Conservation (phyloP, 64 coral and sea anemone genomes). For the Montipora efflorescens region DNA sequence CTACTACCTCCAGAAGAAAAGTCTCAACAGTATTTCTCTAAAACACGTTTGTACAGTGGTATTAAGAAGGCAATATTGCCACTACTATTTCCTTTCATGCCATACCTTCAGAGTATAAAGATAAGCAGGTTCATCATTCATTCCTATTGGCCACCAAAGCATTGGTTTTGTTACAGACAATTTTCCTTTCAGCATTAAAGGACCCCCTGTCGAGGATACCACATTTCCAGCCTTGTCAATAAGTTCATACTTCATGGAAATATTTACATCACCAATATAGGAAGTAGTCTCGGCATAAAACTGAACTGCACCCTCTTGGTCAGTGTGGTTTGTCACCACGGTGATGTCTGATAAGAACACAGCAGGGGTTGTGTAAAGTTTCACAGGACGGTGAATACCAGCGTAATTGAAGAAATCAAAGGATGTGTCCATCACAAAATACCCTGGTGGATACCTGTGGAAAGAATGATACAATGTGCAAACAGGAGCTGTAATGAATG, state of each 20-base stretch:
- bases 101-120: slow-evolving; percentile 91
- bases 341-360: slow-evolving; percentile 97
- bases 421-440: slow-evolving; percentile 81
- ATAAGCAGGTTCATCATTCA: slow-evolving; percentile 91
- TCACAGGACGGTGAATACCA: slow-evolving; percentile 93
- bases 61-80: not conserved
- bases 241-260: slow-evolving; percentile 85
- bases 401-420: slow-evolving; percentile 99
- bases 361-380: slow-evolving; percentile 91
- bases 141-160: slow-evolving; percentile 97
- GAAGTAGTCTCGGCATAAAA: slow-evolving; percentile 49
- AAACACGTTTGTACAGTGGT: too few relatives aligned
- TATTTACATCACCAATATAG: not conserved
- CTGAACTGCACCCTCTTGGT: slow-evolving; percentile 53
- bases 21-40: too few relatives aligned
- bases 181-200: slow-evolving; percentile 57
- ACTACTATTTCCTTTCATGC: not conserved
- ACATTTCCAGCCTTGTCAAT: slow-evolving; percentile 65
- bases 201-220: slow-evolving; percentile 54
- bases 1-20: too few relatives aligned
- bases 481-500: too few relatives aligned
- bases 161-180: slow-evolving; percentile 67
- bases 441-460: slow-evolving; percentile 81
- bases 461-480: not conserved
- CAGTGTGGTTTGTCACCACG: slow-evolving; percentile 59